Conservation (phyloP, 2,797 vertebrate species). For the Gymnocypris eckloni region DNA sequence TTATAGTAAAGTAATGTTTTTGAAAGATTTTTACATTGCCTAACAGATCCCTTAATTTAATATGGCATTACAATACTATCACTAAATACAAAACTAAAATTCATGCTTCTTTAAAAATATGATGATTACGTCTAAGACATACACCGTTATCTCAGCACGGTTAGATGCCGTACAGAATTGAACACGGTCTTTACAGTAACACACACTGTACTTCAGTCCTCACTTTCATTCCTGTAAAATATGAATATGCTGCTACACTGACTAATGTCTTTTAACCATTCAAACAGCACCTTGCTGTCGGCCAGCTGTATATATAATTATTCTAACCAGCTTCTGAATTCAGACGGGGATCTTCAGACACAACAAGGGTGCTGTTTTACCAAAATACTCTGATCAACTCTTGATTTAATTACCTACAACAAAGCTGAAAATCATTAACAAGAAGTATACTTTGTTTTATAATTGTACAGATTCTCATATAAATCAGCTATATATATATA, state of each 20-base stretch:
- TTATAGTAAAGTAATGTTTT: neutral
- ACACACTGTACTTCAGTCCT: neutral
- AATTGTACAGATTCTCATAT: no score
- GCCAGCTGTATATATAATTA: neutral
- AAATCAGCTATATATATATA: no score
- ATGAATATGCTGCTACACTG: neutral
- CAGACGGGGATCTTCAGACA: no score
- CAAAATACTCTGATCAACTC: no score
- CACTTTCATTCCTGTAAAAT: neutral
- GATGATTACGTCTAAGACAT: neutral
- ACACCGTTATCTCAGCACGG: neutral
- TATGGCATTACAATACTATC: neutral
- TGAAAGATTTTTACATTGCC: neutral
- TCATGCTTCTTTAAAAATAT: neutral
- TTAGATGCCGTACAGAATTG: neutral
- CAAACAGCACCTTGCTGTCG: neutral
- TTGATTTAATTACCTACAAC: no score
- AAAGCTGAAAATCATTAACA: no score
- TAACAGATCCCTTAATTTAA: neutral
- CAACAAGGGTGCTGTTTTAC: no score
- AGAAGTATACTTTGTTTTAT: no score
- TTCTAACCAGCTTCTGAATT: neutral
- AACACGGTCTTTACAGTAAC: neutral
- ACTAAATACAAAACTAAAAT: neutral
- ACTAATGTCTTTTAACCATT: neutral